Percentiles rank a stretch among this genome's conserved stretches.
phyloP scores from a whole-genome alignment of 2,888 invertebrate species.

The Athrips mouffetella region DNA sequence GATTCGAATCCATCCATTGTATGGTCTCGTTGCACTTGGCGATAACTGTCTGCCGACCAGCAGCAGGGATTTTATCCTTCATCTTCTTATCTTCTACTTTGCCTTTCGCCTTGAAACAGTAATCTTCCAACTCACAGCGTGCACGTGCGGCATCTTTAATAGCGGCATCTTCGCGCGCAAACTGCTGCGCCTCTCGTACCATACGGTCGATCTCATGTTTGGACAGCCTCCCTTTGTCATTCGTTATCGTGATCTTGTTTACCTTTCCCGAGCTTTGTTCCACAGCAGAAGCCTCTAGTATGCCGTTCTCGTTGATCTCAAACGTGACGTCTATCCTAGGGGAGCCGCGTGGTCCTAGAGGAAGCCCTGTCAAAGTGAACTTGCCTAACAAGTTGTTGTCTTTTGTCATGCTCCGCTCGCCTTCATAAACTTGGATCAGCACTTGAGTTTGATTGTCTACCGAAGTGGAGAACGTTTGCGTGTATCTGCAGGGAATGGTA shows the following conservation, averaged over 20 bases:
- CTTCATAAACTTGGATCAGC: conserved; percentile 82
- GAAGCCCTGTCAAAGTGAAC: conserved; percentile 79
- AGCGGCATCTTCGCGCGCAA: too few relatives aligned
- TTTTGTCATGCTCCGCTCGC: conserved; percentile 84
- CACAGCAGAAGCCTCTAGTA: conserved; percentile 70
- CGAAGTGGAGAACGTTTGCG: conserved; percentile 84
- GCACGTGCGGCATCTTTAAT: too few relatives aligned
- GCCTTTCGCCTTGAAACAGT: neutral
- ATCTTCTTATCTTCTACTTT: neutral
- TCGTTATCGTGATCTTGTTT: neutral
- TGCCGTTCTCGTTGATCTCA: neutral
- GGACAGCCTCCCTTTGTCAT: neutral
- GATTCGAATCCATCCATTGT: neutral
- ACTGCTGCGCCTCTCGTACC: neutral
- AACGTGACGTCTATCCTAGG: neutral
- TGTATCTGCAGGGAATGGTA: conserved; percentile 81
- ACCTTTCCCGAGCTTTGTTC: conserved; percentile 50
- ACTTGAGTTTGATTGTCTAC: conserved; percentile 85
- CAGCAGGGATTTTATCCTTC: neutral
- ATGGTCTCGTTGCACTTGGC: neutral
- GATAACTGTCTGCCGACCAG: neutral
- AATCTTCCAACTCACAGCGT: too few relatives aligned
- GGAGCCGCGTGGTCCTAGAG: conserved; percentile 78
- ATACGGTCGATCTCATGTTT: conserved; percentile 86
- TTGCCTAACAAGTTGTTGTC: conserved; percentile 81